Conservation (phyloP, 2,888 invertebrate species). For the Bombylius major region DNA sequence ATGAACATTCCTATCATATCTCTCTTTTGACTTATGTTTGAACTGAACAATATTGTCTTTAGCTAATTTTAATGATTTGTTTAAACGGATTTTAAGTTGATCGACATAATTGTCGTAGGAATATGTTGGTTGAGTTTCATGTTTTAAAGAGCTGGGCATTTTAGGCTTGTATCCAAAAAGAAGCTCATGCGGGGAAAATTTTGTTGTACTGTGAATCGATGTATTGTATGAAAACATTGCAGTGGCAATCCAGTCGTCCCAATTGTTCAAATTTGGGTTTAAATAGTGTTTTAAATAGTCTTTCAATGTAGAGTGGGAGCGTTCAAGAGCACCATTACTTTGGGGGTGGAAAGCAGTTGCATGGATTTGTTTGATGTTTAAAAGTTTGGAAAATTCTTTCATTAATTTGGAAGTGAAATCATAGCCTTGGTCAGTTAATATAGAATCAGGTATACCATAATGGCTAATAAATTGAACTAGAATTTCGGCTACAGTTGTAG, state of each 20-base stretch:
- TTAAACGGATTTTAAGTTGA: no score
- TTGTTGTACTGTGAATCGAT: slow-evolving; percentile 22
- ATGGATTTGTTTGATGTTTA: slow-evolving; percentile 22
- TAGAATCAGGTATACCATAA: slow-evolving; percentile 20
- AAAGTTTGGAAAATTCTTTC: slow-evolving; percentile 22
- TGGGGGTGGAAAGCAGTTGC: slow-evolving; percentile 25
- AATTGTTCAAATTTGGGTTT: slow-evolving; percentile 20
- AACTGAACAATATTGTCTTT: no score
- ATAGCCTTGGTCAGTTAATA: slow-evolving; percentile 30
- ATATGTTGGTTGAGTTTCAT: no score
- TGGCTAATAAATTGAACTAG: slow-evolving; percentile 22
- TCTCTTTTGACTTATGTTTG: no score
- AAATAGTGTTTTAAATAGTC: slow-evolving; percentile 24
- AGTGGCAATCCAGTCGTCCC: slow-evolving; percentile 22
- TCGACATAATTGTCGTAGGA: no score
- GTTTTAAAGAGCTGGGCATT: no score
- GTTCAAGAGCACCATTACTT: slow-evolving; percentile 23
- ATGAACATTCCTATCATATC: no score
- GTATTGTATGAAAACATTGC: slow-evolving; percentile 25
- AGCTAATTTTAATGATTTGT: no score
- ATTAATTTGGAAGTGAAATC: slow-evolving; percentile 26
- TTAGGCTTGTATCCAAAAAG: no score
- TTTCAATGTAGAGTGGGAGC: slow-evolving; percentile 18
- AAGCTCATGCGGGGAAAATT: slow-evolving; percentile 27
- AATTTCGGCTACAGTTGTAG: slow-evolving; percentile 20